Evolutionary conservation across 2,797 vertebrate genomes (phyloP).

Genomic region (Peromyscus melanophrys): DNA sequence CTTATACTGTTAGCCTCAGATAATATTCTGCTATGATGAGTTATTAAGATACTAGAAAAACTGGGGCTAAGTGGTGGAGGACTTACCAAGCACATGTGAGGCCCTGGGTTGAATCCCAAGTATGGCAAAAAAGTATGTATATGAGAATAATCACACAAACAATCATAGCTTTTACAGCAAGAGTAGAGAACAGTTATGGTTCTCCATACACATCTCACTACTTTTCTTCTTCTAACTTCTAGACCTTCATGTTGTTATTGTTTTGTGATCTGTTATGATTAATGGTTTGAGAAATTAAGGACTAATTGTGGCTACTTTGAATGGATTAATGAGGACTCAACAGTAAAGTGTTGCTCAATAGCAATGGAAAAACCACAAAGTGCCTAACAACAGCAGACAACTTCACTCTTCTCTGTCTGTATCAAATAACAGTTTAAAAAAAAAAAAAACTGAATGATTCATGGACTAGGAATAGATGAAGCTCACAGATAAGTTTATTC

Average conservation of each 20-base stretch:
- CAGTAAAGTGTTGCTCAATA: slow-evolving; percentile 1
- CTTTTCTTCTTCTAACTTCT: slow-evolving; percentile 6
- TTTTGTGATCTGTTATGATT: not conserved
- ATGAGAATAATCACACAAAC: not conserved
- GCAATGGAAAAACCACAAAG: slow-evolving; percentile 14
- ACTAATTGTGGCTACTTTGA: not conserved
- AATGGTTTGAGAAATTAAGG: slow-evolving; percentile 45
- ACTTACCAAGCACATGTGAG: not conserved
- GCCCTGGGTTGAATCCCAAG: not conserved
- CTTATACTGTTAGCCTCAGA: not conserved
- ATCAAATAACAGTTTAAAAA: not conserved
- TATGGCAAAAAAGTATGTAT: not conserved
- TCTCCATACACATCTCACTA: not conserved
- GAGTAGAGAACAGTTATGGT: not conserved
- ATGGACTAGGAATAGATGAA: not conserved
- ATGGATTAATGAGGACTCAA: slow-evolving; percentile 41
- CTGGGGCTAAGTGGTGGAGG: not conserved
- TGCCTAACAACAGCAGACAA: not conserved
- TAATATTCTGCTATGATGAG: slow-evolving; percentile 38
- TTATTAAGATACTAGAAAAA: slow-evolving; percentile 52
- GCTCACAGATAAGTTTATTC: not conserved
- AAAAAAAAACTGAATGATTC: not conserved
- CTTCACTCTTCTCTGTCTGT: not conserved
- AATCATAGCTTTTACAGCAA: not conserved
- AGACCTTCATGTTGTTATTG: not conserved